Conservation (phyloP, 2,113 vertebrate genomes). For the Ailuropoda melanoleuca region DNA sequence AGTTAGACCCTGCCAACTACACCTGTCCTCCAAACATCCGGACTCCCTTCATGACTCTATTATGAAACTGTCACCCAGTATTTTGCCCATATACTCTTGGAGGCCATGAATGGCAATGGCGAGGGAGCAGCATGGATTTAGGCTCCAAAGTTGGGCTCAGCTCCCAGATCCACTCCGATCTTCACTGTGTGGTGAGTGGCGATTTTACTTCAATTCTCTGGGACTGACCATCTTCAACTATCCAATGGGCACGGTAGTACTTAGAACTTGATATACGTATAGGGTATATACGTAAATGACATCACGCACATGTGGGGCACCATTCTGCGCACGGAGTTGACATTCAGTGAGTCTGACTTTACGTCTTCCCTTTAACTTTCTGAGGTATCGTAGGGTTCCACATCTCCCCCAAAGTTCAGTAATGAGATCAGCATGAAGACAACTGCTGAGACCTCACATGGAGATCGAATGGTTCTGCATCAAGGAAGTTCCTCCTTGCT, state of each 20-base stretch:
- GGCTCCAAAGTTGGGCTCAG: not conserved
- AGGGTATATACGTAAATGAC: not conserved
- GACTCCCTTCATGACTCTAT: not conserved
- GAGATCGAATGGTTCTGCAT: not conserved
- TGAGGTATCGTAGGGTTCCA: not conserved
- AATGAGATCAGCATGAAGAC: not conserved
- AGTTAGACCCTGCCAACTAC: not conserved
- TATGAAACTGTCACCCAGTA: not conserved
- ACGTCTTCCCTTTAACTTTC: not conserved
- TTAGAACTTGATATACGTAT: not conserved
- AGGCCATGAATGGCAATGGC: not conserved
- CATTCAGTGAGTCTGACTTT: not conserved
- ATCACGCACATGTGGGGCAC: not conserved
- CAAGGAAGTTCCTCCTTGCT: not conserved
- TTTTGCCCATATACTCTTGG: not conserved
- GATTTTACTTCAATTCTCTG: not conserved
- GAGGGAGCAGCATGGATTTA: not conserved
- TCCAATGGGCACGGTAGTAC: not conserved
- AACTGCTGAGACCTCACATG: not conserved
- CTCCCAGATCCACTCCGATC: not conserved
- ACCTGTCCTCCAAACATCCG: conserved; percentile 19
- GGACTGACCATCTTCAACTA: not conserved
- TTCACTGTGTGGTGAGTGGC: not conserved
- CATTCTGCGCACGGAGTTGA: not conserved
- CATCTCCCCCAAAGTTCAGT: not conserved